Evolutionary conservation across 2,797 vertebrate species (phyloP).

Genomic region (Paratrypauchen microcephalus): DNA sequence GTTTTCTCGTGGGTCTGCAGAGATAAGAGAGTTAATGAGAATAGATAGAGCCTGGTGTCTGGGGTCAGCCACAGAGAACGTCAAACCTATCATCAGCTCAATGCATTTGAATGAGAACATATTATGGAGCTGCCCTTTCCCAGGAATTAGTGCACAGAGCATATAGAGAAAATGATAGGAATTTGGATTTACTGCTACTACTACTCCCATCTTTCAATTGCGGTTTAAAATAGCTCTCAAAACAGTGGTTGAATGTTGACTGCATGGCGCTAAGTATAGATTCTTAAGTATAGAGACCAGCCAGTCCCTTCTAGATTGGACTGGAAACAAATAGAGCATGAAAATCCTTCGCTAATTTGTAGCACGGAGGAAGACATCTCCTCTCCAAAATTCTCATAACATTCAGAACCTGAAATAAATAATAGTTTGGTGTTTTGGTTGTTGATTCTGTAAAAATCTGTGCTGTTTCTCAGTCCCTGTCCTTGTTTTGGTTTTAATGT

Average conservation of each 20-base stretch:
- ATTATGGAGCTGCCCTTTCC: slow-evolving; percentile 13
- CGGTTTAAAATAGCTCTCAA: background rate
- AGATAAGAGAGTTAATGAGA: slow-evolving; percentile 40
- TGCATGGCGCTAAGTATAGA: no score
- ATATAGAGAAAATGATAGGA: background rate
- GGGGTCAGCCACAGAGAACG: slow-evolving; percentile 26
- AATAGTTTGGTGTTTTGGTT: no score
- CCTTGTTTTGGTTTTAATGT: no score
- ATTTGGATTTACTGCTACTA: slow-evolving; percentile 7
- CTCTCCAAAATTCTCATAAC: no score
- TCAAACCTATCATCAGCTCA: slow-evolving; percentile 37
- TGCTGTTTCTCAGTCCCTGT: no score
- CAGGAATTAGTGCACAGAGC: slow-evolving; percentile 12
- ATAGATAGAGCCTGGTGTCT: slow-evolving; percentile 30
- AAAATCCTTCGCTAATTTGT: no score
- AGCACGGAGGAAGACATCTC: no score
- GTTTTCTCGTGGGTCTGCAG: slow-evolving; percentile 28
- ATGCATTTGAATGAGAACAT: slow-evolving; percentile 53
- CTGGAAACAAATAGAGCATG: no score
- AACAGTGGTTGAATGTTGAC: background rate
- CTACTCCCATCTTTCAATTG: background rate
- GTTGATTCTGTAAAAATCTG: no score
- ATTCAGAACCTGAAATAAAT: no score
- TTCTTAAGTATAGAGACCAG: no score
- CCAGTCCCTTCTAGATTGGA: no score